Base-by-base conservation (phyloP, 2,113 vertebrate genomes). In the Tragelaphus imberbis region DNA sequence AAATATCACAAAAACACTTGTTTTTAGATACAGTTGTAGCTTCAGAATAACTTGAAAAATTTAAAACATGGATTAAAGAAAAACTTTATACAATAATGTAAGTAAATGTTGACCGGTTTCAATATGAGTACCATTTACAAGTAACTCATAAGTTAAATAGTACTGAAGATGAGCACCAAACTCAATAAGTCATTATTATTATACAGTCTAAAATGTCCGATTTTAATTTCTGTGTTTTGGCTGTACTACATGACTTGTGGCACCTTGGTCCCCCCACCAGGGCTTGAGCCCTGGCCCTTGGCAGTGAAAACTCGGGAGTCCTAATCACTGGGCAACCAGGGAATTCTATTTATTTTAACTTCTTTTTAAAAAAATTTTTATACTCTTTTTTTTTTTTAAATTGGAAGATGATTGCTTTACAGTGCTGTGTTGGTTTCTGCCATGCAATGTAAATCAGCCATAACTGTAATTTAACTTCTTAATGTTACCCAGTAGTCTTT, bases 21-120 rank as follows among this genome's bases (percentile, higher is more conserved):
- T 95, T 90, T 90, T 5, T 10, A 88, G 49, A 36, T 84, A 94
- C 3, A 95, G 77, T 84, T 91, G 3, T 97, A 47, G 10, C n/a
- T 90, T 97, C 25, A 90, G 80, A 95, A 89, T 96, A 91, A 84
- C 93, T 93, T 95, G 40, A 82, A 95, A 96, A 59, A 77, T n/a
- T 79, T 80, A 25, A 59, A 81, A 75, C 7, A 44, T 93, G 53
- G 13, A 71, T 96, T 91, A 92, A 95, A 93, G 28, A 84, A 94
- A 84, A 61, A 75, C 84, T 88, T 86, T 15, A 55, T 90, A 92
- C 44, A 23, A 65, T 30, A 10, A 30, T 91, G 40, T 58, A 94
- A 84, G 28, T 77, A 92, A 90, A 55, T 93, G 30, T 79, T 95
- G 47, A 79, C n/a, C 11, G 44, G 49, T 88, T 94, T 49, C 33